Conservation (phyloP, 1,140 invertebrate genomes). For the Drosophila yakuba region DNA sequence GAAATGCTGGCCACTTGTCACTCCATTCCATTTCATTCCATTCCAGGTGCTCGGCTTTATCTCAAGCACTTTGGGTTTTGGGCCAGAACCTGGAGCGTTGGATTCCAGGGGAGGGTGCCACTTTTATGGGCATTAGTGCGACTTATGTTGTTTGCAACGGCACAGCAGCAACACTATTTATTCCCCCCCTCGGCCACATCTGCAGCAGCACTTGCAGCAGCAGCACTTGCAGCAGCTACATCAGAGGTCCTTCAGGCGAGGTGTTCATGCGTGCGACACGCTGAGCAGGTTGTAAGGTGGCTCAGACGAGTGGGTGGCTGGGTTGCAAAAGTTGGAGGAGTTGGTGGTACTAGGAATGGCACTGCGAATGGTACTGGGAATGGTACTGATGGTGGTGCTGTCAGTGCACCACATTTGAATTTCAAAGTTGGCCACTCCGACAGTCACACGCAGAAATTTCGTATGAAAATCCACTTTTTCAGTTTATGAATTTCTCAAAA, state of each 20-base stretch:
- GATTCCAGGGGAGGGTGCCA: conserved; percentile 48
- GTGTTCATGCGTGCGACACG: conserved; percentile 81
- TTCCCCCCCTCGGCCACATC: conserved; percentile 32
- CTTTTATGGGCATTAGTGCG: conserved; percentile 82
- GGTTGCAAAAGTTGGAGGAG: neutral
- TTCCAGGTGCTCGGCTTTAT: conserved; percentile 77
- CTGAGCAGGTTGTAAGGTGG: conserved; percentile 44
- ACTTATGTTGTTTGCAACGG: conserved; percentile 74
- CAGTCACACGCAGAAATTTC: conserved; percentile 75
- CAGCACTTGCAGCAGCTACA: conserved; percentile 9
- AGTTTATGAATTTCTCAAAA: conserved; percentile 83
- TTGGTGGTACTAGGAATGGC: neutral
- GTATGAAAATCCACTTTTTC: conserved; percentile 83
- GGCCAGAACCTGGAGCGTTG: no score
- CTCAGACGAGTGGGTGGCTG: conserved; percentile 4
- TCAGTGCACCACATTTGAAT: conserved; percentile 76
- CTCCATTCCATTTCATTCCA: conserved; percentile 78
- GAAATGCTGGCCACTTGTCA: conserved; percentile 81
- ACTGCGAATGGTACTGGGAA: neutral
- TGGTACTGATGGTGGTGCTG: conserved; percentile 25
- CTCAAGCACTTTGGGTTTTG: conserved; percentile 65
- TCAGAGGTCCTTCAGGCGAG: conserved; percentile 57
- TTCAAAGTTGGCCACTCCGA: conserved; percentile 61
- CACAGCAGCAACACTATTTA: conserved; percentile 13
- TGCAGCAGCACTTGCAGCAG: neutral